These are phyloP conservation scores for Pantherophis vulpinus DNA, from an alignment of 2,797 vertebrate genomes.

Conservation along the genomic window DNA sequence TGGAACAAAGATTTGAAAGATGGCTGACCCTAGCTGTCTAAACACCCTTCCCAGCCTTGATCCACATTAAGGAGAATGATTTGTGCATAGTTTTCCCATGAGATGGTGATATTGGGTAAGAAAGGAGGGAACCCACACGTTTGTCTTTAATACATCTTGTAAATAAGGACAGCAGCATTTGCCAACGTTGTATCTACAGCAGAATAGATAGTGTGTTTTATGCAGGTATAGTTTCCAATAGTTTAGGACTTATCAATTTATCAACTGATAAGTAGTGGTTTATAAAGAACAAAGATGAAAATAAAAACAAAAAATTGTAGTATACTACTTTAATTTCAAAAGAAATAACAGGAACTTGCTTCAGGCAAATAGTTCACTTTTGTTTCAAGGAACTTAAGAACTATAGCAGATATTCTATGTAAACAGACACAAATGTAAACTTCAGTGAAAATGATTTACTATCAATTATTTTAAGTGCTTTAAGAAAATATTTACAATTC, in stretches of 20 bases:
- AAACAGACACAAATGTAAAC: slow-evolving; percentile 56
- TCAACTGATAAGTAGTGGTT: slow-evolving; percentile 36
- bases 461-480: background rate
- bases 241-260: background rate
- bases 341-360: slow-evolving; percentile 18
- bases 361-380: slow-evolving; percentile 31
- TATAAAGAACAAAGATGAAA: slow-evolving; percentile 40
- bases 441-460: slow-evolving; percentile 40
- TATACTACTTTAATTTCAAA: slow-evolving; percentile 29
- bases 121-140: background rate
- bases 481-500: slow-evolving; percentile 12
- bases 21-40: background rate
- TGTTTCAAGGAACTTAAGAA: slow-evolving; percentile 46
- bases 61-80: background rate
- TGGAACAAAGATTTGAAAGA: background rate
- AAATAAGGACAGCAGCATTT: background rate
- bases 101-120: background rate
- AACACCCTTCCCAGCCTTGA: background rate
- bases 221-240: background rate
- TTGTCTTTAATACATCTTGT: background rate
- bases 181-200: background rate
- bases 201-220: background rate
- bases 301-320: slow-evolving; percentile 27
- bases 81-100: background rate
- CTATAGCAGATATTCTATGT: slow-evolving; percentile 21